phyloP scores from a whole-genome alignment of 1,140 invertebrate species.

The Diploscapter pachys region DNA sequence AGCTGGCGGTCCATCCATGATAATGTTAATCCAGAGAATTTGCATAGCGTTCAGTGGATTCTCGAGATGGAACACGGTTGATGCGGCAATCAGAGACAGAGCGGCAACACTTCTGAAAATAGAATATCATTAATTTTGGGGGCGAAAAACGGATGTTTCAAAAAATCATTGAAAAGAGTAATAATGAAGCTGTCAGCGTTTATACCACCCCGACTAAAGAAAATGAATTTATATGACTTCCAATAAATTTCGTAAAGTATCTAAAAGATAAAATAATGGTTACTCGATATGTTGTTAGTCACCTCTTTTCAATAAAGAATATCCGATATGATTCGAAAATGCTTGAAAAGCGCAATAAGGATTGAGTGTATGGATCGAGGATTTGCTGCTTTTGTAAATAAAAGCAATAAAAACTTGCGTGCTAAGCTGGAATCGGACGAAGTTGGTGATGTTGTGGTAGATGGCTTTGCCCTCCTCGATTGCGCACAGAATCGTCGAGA shows the following conservation, averaged over 20 bases:
- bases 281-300: not conserved
- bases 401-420: constrained; percentile 66
- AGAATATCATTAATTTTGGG: not conserved
- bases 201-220: not conserved
- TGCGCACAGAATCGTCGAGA: constrained; percentile 89
- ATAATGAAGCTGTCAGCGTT: constrained; percentile 1
- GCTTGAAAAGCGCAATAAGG: no score
- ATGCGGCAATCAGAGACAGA: constrained; percentile 86
- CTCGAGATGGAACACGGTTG: constrained; percentile 83
- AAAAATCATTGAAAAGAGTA: constrained; percentile 13
- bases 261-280: not conserved
- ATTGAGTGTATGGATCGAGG: not conserved
- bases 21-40: constrained; percentile 99
- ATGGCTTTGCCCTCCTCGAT: constrained; percentile 98
- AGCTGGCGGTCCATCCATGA: constrained; percentile 79
- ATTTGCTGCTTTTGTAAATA: not conserved
- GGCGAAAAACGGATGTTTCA: not conserved
- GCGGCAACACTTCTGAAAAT: constrained; percentile 81
- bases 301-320: no score
- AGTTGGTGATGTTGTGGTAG: constrained; percentile 98
- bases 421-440: constrained; percentile 95
- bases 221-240: not conserved
- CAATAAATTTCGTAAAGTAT: not conserved
- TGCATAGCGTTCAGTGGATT: constrained; percentile 97
- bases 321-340: no score